Evolutionary conservation across 2,113 vertebrate species (phyloP).

Genomic region (Danionella cerebrum): DNA sequence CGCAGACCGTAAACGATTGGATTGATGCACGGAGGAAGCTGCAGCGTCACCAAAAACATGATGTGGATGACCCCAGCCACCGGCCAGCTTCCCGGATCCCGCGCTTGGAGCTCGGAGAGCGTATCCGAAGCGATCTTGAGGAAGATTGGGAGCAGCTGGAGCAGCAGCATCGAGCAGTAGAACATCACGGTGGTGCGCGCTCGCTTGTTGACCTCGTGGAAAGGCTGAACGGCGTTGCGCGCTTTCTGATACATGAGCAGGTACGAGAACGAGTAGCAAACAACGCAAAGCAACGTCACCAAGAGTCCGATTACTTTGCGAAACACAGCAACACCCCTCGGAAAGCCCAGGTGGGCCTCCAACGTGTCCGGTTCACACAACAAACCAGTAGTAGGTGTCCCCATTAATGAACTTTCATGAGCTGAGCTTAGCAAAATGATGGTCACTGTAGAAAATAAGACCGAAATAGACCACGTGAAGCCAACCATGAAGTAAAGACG

Average conservation of each 20-base stretch:
- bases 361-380: conserved; percentile 54
- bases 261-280: conserved; percentile 46
- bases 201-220: conserved; percentile 41
- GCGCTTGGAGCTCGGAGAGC: conserved; percentile 42
- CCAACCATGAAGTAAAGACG: conserved; percentile 34
- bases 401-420: not conserved
- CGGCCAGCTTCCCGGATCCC: not conserved
- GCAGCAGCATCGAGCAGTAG: conserved; percentile 51
- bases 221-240: conserved; percentile 44
- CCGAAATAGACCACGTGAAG: conserved; percentile 42
- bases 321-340: conserved; percentile 32
- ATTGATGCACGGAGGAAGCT: conserved; percentile 53
- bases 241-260: conserved; percentile 48
- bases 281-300: conserved; percentile 39
- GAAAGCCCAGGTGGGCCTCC: conserved; percentile 51
- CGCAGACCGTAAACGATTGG: conserved; percentile 50
- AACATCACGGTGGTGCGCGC: conserved; percentile 53
- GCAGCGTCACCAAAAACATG: conserved; percentile 34
- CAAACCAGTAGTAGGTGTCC: conserved; percentile 26
- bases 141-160: conserved; percentile 52
- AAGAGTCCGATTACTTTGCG: conserved; percentile 24
- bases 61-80: conserved; percentile 39
- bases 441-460: not conserved
- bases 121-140: conserved; percentile 43
- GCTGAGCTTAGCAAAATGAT: conserved; percentile 30